phyloP scores from a whole-genome alignment of 2,113 vertebrate genomes.

The Paedocypris sp. region DNA sequence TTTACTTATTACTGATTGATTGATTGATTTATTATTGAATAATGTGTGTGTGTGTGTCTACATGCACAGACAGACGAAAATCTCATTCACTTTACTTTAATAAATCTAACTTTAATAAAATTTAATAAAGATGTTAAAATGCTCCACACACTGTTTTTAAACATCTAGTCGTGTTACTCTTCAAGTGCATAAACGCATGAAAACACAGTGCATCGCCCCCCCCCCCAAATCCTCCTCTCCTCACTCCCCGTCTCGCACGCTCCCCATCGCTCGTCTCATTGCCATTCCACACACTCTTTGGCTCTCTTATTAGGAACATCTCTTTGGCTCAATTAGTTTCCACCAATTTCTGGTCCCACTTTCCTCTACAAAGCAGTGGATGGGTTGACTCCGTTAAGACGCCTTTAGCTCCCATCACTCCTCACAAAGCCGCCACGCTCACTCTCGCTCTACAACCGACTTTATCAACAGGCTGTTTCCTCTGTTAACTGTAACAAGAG shows the following conservation, averaged over 20 bases:
- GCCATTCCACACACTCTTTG: conserved; percentile 20
- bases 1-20: too few species aligned
- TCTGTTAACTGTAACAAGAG: conserved; percentile 28
- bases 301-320: conserved; percentile 39
- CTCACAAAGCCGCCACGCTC: conserved; percentile 1
- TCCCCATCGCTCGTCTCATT: conserved; percentile 22
- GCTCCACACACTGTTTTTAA: too few species aligned
- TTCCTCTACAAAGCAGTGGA: conserved; percentile 7
- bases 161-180: too few species aligned
- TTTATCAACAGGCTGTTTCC: conserved; percentile 41
- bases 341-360: conserved; percentile 15
- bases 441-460: conserved; percentile 20
- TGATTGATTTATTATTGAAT: too few species aligned
- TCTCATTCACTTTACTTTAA: too few species aligned
- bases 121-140: too few species aligned
- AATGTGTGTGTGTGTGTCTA: too few species aligned
- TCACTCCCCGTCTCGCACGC: neutral
- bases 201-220: neutral
- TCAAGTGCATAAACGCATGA: too few species aligned
- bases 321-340: conserved; percentile 33
- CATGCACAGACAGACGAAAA: too few species aligned
- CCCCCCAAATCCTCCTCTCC: neutral
- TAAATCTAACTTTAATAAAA: too few species aligned
- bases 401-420: conserved; percentile 4
- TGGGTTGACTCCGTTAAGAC: conserved; percentile 13